phyloP scores from a whole-genome alignment of 2,113 vertebrate genomes.

The Eublepharis macularius region DNA sequence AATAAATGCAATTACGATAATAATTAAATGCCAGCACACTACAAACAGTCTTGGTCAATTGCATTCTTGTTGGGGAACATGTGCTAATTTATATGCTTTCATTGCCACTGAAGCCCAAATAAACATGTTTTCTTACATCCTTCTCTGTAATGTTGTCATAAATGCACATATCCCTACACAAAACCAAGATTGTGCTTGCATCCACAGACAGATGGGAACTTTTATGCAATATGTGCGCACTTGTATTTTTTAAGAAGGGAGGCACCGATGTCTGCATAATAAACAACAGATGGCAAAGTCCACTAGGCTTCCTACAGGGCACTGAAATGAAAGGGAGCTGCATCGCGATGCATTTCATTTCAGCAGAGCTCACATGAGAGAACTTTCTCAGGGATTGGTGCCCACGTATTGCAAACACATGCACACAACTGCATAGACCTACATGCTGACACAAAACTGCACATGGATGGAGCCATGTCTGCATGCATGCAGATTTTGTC shows the following conservation, averaged over 20 bases:
- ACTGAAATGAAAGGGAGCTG: background rate
- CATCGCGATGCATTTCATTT: background rate
- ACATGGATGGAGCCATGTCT: background rate
- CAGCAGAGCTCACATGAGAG: no score
- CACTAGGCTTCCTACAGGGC: background rate
- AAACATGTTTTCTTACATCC: background rate
- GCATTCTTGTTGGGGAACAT: no score
- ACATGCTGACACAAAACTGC: background rate
- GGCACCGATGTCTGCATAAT: background rate
- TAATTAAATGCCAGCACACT: no score
- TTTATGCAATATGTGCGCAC: background rate
- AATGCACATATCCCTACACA: rapidly evolving
- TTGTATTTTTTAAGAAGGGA: rapidly evolving
- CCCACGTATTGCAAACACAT: background rate
- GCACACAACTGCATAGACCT: background rate
- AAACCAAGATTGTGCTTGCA: background rate
- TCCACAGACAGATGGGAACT: background rate
- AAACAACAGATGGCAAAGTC: background rate
- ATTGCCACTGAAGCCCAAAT: background rate
- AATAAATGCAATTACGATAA: background rate
- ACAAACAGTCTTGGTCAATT: no score
- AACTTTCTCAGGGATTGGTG: background rate
- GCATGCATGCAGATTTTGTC: background rate
- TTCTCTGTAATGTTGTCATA: background rate
- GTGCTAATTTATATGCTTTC: background rate